Conservation (phyloP, 1,140 invertebrate genomes). For the Caenorhabditis inopinata region DNA sequence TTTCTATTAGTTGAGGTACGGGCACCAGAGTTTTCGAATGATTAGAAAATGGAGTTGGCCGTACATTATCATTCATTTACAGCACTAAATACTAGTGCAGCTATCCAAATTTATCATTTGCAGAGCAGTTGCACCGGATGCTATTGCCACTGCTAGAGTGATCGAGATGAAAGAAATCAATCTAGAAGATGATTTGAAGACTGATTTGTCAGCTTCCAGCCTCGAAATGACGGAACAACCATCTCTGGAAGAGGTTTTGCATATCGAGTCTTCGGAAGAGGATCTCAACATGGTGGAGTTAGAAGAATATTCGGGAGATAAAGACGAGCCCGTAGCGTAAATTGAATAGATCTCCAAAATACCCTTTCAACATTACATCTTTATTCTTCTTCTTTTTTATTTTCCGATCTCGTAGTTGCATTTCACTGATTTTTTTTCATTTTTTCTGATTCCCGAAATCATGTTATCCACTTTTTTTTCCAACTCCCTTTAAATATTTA, state of each 20-base stretch:
- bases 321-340: neutral
- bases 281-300: neutral
- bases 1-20: too few relatives aligned
- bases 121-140: neutral
- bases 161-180: slow-evolving; percentile 1
- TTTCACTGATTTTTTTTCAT: neutral
- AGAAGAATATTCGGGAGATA: neutral
- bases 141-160: neutral
- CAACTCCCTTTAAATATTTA: neutral
- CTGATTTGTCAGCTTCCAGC: neutral
- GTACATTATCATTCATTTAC: too few relatives aligned
- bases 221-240: neutral
- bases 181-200: neutral
- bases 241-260: neutral
- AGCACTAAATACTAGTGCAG: too few relatives aligned
- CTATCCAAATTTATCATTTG: neutral
- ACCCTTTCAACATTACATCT: neutral
- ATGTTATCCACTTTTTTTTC: neutral
- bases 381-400: neutral
- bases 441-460: neutral
- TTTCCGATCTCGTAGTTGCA: neutral
- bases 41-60: too few relatives aligned
- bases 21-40: too few relatives aligned
- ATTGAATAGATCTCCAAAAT: neutral
- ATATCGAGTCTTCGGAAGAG: neutral